A percentile compares a stretch with the other conserved stretches of the same genome.
Evolutionary conservation across 2,888 invertebrate species (phyloP).

Genomic region (Ashinkailepas kermadecensis): DNA sequence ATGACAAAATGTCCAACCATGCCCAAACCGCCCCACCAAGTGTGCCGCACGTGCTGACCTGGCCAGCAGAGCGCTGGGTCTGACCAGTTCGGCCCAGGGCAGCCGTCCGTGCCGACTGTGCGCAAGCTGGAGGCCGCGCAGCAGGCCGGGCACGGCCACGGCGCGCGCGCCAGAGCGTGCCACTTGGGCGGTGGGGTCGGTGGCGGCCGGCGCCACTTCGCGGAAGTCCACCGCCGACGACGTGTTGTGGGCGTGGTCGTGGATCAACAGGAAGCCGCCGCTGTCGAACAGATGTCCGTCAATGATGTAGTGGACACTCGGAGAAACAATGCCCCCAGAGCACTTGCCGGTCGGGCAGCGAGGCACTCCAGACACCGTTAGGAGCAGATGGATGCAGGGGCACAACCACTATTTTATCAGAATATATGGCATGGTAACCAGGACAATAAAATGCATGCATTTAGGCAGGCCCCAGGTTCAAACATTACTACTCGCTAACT

Average conservation of each 20-base stretch:
- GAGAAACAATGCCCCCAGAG: too few species aligned
- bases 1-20: too few species aligned
- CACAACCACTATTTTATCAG: too few species aligned
- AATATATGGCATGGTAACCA: too few species aligned
- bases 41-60: slow-evolving; percentile 34
- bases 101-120: slow-evolving; percentile 52
- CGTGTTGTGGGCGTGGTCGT: slow-evolving; percentile 54
- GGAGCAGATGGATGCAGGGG: too few species aligned
- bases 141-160: slow-evolving; percentile 51
- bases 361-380: too few species aligned
- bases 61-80: slow-evolving; percentile 53
- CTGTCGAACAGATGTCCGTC: slow-evolving; percentile 43
- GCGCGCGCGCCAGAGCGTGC: slow-evolving; percentile 41
- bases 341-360: too few species aligned
- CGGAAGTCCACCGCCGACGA: slow-evolving; percentile 55
- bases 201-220: slow-evolving; percentile 39
- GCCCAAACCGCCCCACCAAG: too few species aligned
- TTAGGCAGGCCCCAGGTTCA: too few species aligned
- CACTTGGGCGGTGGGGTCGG: slow-evolving; percentile 36
- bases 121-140: slow-evolving; percentile 52
- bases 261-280: slow-evolving; percentile 63
- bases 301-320: too few species aligned
- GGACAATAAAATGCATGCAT: too few species aligned
- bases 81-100: slow-evolving; percentile 53
- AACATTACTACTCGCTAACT: too few species aligned